Evolutionary conservation across 1,140 invertebrate genomes (phyloP).

Genomic region (Philotrypesis tridentata): DNA sequence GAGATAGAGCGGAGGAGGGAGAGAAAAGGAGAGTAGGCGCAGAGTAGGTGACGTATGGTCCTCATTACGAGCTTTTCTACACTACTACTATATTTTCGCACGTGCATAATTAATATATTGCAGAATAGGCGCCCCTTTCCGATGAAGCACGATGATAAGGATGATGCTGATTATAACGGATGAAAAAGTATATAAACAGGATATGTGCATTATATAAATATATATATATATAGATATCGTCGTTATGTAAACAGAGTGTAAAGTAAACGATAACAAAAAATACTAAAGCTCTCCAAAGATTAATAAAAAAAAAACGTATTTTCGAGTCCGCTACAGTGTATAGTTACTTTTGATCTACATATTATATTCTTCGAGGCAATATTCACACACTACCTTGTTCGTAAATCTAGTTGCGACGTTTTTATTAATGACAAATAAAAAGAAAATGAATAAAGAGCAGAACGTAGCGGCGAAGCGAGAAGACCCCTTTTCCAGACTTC

Average conservation of each 20-base stretch:
- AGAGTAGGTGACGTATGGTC: conserved; percentile 11
- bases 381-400: conserved; percentile 2
- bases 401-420: background rate
- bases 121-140: conserved; percentile 21
- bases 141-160: background rate
- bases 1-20: background rate
- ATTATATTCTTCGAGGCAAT: conserved; percentile 30
- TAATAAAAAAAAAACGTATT: conserved; percentile 13
- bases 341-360: conserved; percentile 6
- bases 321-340: conserved; percentile 11
- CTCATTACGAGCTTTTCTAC: conserved; percentile 43
- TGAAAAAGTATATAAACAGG: background rate
- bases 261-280: background rate
- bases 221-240: conserved; percentile 9
- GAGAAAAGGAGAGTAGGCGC: background rate
- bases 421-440: conserved; percentile 1
- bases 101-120: conserved; percentile 16
- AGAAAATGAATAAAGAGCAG: background rate
- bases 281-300: background rate
- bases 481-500: background rate
- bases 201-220: conserved; percentile 12
- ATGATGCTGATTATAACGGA: background rate
- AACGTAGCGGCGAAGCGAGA: background rate
- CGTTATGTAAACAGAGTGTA: background rate
- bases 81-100: conserved; percentile 46